Evolutionary conservation across 2,888 invertebrate genomes (phyloP), one percentile per base, ranked within the genome.

Genomic region (Pyralis farinalis): DNA sequence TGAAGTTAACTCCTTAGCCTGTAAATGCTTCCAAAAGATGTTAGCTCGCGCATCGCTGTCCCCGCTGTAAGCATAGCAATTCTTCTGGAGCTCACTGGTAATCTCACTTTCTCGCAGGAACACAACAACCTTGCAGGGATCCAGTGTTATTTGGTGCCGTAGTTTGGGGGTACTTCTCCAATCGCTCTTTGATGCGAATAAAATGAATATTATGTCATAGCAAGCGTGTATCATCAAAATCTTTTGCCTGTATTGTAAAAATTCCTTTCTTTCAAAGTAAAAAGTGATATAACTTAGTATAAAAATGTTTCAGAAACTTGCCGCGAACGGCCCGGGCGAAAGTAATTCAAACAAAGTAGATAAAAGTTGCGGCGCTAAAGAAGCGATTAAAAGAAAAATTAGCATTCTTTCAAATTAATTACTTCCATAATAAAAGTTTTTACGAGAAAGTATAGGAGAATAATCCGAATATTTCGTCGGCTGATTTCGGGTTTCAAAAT

Each of bases 311-410:
- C 57, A 48, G 46, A 69, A 80, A 74, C 71, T 75, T 68, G 64
- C 73, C 63, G 58, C 63, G 68, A 75, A 76, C 74, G 73, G 77
- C 67, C 70, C 71, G 67, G 57, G 70, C 69, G 74, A 83, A 85
- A 83, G 78, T 82, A 85, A 84, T 86, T 83, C 83, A 76, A 85
- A 85, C 82, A 83, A 84, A 84, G 84, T 81, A 83, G 84, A 83
- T 84, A 84, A 85, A 85, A 87, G 82, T 87, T 81, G 80, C 71
- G 73, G 72, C 72, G 75, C 77, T 75, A 77, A 81, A 77, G 79
- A 80, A 84, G 83, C 81, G 81, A 86, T 83, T 84, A 82, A 83
- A 85, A 79, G 81, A 83, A 82, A 87, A 86, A 86, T 86, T 86
- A 68, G 77, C 85, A 85, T 83, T 85, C 85, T 84, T 81, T 73